Conservation (phyloP, 2,797 vertebrate genomes). For the Hydrocynus forskahlii region DNA sequence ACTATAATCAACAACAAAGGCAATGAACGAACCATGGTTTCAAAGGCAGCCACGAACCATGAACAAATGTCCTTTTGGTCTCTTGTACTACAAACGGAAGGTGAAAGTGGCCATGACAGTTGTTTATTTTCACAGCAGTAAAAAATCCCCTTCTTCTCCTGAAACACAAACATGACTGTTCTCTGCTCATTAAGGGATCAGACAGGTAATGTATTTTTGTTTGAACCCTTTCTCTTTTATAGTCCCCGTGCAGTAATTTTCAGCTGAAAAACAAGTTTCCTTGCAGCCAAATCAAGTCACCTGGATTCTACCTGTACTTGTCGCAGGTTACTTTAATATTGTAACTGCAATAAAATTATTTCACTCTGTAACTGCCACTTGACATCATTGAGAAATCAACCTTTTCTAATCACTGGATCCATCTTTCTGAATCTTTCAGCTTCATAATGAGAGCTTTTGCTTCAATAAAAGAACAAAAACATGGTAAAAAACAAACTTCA, state of each 20-base stretch:
- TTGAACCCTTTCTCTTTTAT: constrained; percentile 26
- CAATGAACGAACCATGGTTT: constrained; percentile 35
- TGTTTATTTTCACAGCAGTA: constrained; percentile 54
- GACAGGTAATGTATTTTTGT: constrained; percentile 35
- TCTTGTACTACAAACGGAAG: constrained; percentile 50
- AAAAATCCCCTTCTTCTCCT: constrained; percentile 44
- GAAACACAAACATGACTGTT: constrained; percentile 36
- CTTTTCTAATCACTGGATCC: not conserved
- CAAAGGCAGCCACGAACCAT: constrained; percentile 49
- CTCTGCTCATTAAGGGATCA: constrained; percentile 51
- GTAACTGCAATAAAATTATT: not conserved
- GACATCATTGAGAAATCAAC: not conserved
- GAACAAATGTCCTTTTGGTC: constrained; percentile 56
- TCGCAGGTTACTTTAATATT: not conserved
- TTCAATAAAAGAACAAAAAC: not conserved
- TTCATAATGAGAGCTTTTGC: not conserved
- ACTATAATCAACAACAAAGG: constrained; percentile 26
- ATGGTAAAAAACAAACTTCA: not conserved
- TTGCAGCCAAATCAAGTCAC: too few species aligned
- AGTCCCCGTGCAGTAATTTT: too few species aligned
- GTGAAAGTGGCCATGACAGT: constrained; percentile 48
- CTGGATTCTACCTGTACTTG: not conserved
- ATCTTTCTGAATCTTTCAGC: not conserved
- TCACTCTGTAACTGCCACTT: not conserved
- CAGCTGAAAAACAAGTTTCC: not conserved